Percentiles rank a stretch among this genome's conserved stretches.
phyloP scores from a whole-genome alignment of 2,888 invertebrate genomes.

The Phymatocera aterrima region DNA sequence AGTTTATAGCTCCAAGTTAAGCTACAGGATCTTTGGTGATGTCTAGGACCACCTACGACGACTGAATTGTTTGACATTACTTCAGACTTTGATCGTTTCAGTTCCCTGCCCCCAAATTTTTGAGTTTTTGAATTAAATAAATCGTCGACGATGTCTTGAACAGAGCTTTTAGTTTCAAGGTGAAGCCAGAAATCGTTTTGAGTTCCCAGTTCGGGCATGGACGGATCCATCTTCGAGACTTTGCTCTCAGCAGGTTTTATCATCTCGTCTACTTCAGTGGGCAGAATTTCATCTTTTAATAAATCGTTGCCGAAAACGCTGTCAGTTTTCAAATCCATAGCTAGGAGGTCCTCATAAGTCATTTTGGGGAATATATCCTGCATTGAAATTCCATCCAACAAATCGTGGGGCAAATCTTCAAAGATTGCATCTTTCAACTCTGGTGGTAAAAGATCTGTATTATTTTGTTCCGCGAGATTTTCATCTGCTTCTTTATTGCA shows the following conservation, averaged over 20 bases:
- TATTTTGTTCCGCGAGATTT: constrained; percentile 82
- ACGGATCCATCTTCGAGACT: constrained; percentile 62
- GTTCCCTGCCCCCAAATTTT: constrained; percentile 75
- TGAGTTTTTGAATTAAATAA: constrained; percentile 76
- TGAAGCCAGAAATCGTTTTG: constrained; percentile 70
- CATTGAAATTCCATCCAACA: constrained; percentile 90
- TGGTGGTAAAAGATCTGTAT: constrained; percentile 88
- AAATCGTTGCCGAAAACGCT: constrained; percentile 74
- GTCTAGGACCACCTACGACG: constrained; percentile 74
- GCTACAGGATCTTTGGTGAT: constrained; percentile 82
- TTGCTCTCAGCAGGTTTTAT: constrained; percentile 62
- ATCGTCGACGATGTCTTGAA: constrained; percentile 78
- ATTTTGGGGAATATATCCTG: constrained; percentile 89
- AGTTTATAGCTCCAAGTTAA: constrained; percentile 84
- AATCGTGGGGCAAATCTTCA: constrained; percentile 89
- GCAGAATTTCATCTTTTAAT: constrained; percentile 67
- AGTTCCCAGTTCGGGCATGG: constrained; percentile 64
- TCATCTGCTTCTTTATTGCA: constrained; percentile 82
- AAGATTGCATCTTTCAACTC: constrained; percentile 92
- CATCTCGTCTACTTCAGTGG: constrained; percentile 66
- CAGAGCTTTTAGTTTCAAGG: constrained; percentile 76
- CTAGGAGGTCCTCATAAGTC: constrained; percentile 82
- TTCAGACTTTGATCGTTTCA: constrained; percentile 82
- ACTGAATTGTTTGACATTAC: constrained; percentile 75
- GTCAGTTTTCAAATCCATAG: constrained; percentile 81